Evolutionary conservation across 2,888 invertebrate genomes (phyloP).

Genomic region (Mesorhabditis spiculigera): DNA sequence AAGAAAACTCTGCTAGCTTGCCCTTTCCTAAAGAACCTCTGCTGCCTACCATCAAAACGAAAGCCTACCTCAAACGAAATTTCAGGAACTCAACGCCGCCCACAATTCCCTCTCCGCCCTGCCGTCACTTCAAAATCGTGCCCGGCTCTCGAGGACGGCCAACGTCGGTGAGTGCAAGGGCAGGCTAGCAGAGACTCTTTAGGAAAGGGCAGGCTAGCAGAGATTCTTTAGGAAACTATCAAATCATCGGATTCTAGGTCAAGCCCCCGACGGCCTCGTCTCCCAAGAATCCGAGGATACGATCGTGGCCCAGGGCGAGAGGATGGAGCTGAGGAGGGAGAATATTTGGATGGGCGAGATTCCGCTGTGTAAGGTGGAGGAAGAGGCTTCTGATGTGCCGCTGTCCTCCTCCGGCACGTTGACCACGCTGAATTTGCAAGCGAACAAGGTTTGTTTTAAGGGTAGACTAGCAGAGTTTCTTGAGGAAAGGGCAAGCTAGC

Average conservation of each 20-base stretch:
- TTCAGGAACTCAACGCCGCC: slow-evolving; percentile 30
- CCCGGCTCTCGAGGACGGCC: neutral
- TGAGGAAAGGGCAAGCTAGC: no score
- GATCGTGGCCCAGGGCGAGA: neutral
- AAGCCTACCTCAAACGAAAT: neutral
- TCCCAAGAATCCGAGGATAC: neutral
- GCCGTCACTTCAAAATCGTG: slow-evolving; percentile 14
- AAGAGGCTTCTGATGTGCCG: slow-evolving; percentile 35
- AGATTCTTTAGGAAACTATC: neutral
- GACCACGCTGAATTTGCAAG: slow-evolving; percentile 77
- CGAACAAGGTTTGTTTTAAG: slow-evolving; percentile 78
- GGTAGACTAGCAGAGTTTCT: no score
- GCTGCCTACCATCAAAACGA: neutral
- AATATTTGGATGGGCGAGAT: neutral
- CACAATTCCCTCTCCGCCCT: slow-evolving; percentile 27
- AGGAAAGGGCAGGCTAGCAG: neutral
- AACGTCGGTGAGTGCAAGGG: slow-evolving; percentile 1
- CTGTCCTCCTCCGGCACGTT: slow-evolving; percentile 61
- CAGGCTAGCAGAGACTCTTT: neutral
- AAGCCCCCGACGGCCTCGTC: neutral
- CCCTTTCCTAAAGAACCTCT: neutral
- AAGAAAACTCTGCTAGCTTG: neutral
- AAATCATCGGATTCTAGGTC: neutral
- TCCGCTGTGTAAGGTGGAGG: slow-evolving; percentile 25
- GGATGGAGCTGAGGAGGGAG: slow-evolving; percentile 2